Conservation (phyloP, 2,888 invertebrate species). For the Tuta absoluta region DNA sequence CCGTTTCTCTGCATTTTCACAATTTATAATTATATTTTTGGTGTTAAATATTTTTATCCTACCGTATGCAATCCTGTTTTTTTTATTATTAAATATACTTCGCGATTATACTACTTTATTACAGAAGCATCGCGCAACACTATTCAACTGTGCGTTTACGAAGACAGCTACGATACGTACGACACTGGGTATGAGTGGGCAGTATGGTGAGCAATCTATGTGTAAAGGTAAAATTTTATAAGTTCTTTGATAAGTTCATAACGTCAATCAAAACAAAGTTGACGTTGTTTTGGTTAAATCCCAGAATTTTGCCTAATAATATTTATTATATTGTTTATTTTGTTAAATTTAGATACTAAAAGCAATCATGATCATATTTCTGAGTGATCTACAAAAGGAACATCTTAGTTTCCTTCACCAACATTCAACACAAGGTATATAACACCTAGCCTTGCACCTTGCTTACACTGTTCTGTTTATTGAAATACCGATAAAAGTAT, state of each 20-base stretch:
- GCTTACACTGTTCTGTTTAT: too few species aligned
- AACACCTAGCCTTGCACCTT: conserved; percentile 23
- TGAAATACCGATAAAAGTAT: not conserved
- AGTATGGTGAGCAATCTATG: too few species aligned
- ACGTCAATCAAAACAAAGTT: conserved; percentile 5
- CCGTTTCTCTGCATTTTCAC: too few species aligned
- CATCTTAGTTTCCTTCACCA: conserved; percentile 63
- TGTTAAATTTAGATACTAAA: not conserved
- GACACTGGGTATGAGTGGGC: not conserved
- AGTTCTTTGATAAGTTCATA: not conserved
- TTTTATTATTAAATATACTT: not conserved
- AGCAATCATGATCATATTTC: conserved; percentile 68
- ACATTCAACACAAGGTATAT: conserved; percentile 69
- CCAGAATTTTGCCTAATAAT: not conserved
- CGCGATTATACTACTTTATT: not conserved
- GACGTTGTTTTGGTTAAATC: not conserved
- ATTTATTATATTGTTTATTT: not conserved
- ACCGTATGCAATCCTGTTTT: not conserved
- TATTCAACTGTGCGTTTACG: not conserved
- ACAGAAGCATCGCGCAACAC: not conserved
- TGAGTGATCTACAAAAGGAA: conserved; percentile 73
- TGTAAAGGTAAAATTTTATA: too few species aligned
- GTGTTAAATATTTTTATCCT: not conserved
- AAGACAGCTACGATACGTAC: not conserved
- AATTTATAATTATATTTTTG: too few species aligned